Evolutionary conservation across 30 jellyfish, hydroid and myxozoan species (phyloP).

Genomic region (Phacellophora camtschatica): DNA sequence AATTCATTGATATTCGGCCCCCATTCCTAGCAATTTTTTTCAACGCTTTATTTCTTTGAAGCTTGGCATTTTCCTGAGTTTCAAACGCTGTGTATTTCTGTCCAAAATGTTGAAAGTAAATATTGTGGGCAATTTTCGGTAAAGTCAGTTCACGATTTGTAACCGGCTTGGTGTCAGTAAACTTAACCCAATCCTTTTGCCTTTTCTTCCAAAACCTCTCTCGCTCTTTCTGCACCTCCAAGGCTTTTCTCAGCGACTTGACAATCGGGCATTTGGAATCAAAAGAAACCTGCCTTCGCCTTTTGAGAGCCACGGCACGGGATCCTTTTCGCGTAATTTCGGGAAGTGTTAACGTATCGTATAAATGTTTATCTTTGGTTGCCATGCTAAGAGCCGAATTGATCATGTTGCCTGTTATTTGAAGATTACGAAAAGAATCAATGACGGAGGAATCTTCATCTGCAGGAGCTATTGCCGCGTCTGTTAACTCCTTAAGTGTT

Average conservation of each 20-base stretch:
- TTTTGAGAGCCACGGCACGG: neutral
- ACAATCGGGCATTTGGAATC: neutral
- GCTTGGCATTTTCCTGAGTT: slow-evolving; percentile 17
- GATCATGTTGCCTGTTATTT: neutral
- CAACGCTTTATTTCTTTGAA: neutral
- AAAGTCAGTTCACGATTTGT: neutral
- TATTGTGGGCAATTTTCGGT: slow-evolving; percentile 6
- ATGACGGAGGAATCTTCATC: neutral
- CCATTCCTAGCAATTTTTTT: neutral
- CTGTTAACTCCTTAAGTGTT: neutral
- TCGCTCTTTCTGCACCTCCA: slow-evolving; percentile 12
- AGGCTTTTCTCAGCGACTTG: neutral
- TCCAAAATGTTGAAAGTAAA: neutral
- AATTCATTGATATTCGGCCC: slow-evolving; percentile 4
- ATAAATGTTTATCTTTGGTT: neutral
- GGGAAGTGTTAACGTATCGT: neutral
- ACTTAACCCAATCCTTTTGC: no score
- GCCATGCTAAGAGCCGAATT: neutral
- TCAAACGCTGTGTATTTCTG: slow-evolving; percentile 26
- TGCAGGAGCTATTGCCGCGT: neutral
- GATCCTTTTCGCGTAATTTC: neutral
- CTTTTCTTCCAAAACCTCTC: slow-evolving; percentile 22
- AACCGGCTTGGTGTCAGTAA: neutral
- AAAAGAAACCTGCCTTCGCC: neutral
- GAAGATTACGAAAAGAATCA: neutral